Percentiles rank a stretch among this genome's conserved stretches.
phyloP scores from a whole-genome alignment of 64 coral and sea anemone species.

The Stichodactyla mertensii region DNA sequence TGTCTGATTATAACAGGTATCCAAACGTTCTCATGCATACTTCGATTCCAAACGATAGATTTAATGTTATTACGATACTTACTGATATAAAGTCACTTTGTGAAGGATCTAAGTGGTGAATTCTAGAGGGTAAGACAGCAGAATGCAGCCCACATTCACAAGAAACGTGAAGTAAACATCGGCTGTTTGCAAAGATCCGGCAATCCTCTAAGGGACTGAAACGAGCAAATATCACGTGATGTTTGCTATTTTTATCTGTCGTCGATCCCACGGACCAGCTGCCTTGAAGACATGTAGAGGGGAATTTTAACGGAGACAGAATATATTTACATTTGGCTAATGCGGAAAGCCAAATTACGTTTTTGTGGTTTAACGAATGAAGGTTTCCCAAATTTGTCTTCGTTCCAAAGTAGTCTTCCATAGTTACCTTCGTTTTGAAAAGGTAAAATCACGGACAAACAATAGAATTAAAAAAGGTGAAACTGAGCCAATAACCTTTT shows the following conservation, averaged over 20 bases:
- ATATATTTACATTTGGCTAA: neutral
- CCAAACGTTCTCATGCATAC: neutral
- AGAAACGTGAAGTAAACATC: slow-evolving; percentile 19
- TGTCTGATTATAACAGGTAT: neutral
- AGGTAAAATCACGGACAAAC: too few relatives aligned
- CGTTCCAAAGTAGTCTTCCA: too few relatives aligned
- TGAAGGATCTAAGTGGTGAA: neutral
- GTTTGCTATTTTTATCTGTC: neutral
- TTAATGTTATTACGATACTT: neutral
- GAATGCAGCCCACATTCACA: slow-evolving; percentile 8
- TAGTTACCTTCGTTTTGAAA: too few relatives aligned
- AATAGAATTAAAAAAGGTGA: too few relatives aligned
- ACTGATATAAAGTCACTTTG: neutral
- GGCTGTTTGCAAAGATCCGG: neutral
- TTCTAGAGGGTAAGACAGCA: neutral
- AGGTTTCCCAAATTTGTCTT: too few relatives aligned
- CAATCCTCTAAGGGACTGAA: neutral
- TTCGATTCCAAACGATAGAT: neutral
- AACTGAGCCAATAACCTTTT: too few relatives aligned
- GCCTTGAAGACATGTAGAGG: neutral
- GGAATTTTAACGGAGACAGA: neutral
- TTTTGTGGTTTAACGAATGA: too few relatives aligned
- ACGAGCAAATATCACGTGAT: neutral
- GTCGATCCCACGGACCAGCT: neutral
- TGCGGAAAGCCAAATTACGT: too few relatives aligned